Conservation (phyloP, 2,888 invertebrate species). For the Drosophila prolongata region DNA sequence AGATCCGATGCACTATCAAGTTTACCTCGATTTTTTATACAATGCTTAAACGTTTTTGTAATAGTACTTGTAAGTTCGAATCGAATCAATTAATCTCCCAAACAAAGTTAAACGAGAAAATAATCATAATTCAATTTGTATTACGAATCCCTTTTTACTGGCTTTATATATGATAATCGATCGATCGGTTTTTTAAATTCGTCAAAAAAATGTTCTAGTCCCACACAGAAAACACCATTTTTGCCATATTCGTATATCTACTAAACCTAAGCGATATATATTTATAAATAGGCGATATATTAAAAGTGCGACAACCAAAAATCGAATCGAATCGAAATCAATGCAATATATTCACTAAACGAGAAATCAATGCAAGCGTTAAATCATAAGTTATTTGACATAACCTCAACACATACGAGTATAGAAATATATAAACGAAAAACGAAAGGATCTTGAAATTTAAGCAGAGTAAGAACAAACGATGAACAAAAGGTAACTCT, state of each 20-base stretch:
- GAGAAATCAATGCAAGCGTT: constrained; percentile 59
- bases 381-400: constrained; percentile 54
- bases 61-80: constrained; percentile 60
- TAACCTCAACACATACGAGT: constrained; percentile 37
- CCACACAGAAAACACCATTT: constrained; percentile 53
- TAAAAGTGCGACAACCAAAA: constrained; percentile 38
- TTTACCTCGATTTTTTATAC: constrained; percentile 80
- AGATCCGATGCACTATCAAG: constrained; percentile 78
- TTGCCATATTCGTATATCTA: constrained; percentile 65
- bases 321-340: constrained; percentile 46
- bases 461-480: constrained; percentile 50
- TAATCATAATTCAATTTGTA: constrained; percentile 51
- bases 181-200: constrained; percentile 74
- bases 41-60: constrained; percentile 69
- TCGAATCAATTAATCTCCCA: constrained; percentile 26
- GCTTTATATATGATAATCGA: constrained; percentile 60
- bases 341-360: constrained; percentile 70
- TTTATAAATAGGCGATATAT: constrained; percentile 61
- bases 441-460: constrained; percentile 52
- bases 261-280: constrained; percentile 45
- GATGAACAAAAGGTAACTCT: constrained; percentile 23
- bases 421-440: constrained; percentile 34
- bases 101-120: constrained; percentile 8
- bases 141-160: constrained; percentile 70
- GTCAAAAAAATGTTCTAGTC: constrained; percentile 57